These are phyloP conservation scores for Aphidius gifuensis DNA, from an alignment of 1,140 invertebrate species.

Conservation along the genomic window DNA sequence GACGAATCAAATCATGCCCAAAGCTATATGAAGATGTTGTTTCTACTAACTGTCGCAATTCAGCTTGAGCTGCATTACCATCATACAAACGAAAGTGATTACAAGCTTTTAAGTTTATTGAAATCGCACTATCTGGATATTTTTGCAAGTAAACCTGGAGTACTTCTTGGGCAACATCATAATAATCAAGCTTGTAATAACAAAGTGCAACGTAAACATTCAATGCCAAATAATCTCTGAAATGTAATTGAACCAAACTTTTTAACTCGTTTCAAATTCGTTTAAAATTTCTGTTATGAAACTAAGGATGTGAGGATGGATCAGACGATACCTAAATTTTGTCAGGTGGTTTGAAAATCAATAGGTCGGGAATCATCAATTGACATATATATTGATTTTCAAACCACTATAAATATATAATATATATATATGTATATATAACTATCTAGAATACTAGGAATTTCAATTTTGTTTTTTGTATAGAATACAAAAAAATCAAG, in stretches of 20 bases:
- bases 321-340: conserved; percentile 31
- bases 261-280: background rate
- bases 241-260: conserved; percentile 31
- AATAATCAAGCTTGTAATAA: conserved; percentile 96
- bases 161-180: conserved; percentile 91
- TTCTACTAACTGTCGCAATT: conserved; percentile 76
- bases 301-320: background rate
- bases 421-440: background rate
- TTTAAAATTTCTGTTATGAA: background rate
- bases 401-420: background rate
- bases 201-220: conserved; percentile 97
- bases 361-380: background rate
- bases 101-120: conserved; percentile 92
- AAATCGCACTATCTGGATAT: conserved; percentile 90
- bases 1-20: conserved; percentile 88
- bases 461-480: background rate
- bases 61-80: conserved; percentile 87
- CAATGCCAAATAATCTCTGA: conserved; percentile 85
- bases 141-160: conserved; percentile 90
- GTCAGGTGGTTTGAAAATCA: conserved; percentile 31
- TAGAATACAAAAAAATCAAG: no score
- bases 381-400: no score
- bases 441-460: background rate
- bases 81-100: conserved; percentile 89
- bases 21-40: conserved; percentile 77